phyloP scores from a whole-genome alignment of 37 sponge, comb jelly and placozoan genomes.

The Cladorhizidae sp. region DNA sequence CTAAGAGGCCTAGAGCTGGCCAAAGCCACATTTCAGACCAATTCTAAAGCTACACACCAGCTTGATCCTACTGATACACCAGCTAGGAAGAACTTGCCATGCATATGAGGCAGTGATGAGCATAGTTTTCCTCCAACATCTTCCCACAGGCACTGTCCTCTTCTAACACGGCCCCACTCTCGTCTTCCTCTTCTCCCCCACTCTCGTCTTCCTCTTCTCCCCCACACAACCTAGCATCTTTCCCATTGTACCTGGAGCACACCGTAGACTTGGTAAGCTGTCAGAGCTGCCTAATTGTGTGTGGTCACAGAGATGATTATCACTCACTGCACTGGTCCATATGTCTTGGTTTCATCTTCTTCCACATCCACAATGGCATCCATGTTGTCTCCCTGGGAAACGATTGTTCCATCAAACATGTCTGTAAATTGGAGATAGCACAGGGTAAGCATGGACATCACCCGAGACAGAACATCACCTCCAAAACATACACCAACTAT shows the following conservation, averaged over 20 bases:
- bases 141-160: too few species aligned
- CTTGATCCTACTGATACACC: too few species aligned
- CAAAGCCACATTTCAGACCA: too few species aligned
- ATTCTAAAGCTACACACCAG: too few species aligned
- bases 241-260: not conserved
- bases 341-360: constrained; percentile 10
- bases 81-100: too few species aligned
- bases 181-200: not conserved
- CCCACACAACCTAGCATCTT: not conserved
- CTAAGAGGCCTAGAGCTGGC: too few species aligned
- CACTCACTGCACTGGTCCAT: constrained; percentile 30
- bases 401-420: constrained; percentile 30
- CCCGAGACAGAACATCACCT: too few species aligned
- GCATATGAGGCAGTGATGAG: constrained; percentile 30
- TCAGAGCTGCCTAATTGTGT: not conserved
- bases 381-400: not conserved
- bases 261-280: not conserved
- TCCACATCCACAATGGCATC: constrained; percentile 29
- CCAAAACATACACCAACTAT: too few species aligned
- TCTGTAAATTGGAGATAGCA: constrained; percentile 14
- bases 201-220: not conserved
- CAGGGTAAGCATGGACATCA: too few species aligned
- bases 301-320: not conserved
- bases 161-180: too few species aligned
- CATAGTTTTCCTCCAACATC: not conserved